These are phyloP conservation scores for Harpalus rufipes DNA, from an alignment of 2,888 invertebrate genomes.

Conservation along the genomic window DNA sequence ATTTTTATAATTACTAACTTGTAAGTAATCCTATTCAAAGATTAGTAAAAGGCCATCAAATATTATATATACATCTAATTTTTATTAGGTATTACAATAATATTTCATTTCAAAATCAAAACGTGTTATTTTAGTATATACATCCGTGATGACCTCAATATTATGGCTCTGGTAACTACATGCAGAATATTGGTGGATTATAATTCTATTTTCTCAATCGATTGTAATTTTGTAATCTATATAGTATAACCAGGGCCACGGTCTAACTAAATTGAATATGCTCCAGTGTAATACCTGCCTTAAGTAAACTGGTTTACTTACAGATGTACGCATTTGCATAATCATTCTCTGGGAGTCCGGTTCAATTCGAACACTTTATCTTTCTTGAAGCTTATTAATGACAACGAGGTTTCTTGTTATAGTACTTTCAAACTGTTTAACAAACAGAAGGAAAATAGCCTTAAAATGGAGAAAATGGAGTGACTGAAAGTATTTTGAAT, in stretches of 20 bases:
- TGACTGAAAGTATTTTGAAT: too few species aligned
- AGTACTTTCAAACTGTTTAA: background rate
- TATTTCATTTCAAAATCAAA: too few species aligned
- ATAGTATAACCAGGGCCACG: background rate
- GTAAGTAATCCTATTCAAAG: too few species aligned
- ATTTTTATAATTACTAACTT: too few species aligned
- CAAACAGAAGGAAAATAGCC: too few species aligned
- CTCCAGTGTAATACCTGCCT: background rate
- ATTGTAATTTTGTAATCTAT: slow-evolving; percentile 7
- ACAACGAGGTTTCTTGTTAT: background rate
- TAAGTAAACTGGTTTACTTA: background rate
- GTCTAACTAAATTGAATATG: slow-evolving; percentile 3
- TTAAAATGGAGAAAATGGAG: too few species aligned
- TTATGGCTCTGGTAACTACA: background rate
- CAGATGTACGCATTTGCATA: slow-evolving; percentile 1
- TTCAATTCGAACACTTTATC: background rate
- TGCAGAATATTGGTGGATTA: background rate
- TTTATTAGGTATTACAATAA: too few species aligned
- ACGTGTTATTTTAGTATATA: background rate
- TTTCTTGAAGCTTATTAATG: background rate
- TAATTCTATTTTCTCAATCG: background rate
- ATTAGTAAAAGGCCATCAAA: too few species aligned
- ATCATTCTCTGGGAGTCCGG: background rate
- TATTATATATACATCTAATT: too few species aligned
- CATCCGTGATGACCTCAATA: background rate